Conservation (phyloP, 2,113 vertebrate species). For the Pholis gunnellus region DNA sequence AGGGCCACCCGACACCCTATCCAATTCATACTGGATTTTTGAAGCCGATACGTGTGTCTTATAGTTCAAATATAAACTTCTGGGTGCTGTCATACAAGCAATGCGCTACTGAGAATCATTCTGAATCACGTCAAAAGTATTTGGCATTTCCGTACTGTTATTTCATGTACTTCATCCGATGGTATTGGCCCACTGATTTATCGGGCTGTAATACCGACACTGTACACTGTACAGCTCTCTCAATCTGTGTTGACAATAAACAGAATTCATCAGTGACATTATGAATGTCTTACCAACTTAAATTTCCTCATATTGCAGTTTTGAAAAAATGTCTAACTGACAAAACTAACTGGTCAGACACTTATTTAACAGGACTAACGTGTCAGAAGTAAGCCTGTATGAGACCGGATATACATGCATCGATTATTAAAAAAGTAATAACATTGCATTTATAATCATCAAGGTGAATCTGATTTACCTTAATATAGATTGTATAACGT, state of each 20-base stretch:
- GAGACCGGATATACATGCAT: background rate
- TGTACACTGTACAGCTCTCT: background rate
- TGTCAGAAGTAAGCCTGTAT: background rate
- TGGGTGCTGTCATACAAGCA: background rate
- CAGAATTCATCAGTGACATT: background rate
- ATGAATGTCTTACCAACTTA: background rate
- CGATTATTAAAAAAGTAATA: background rate
- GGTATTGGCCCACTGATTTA: background rate
- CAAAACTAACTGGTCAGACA: background rate
- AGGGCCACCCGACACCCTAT: background rate
- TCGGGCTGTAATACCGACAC: background rate
- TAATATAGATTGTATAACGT: background rate
- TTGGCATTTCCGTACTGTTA: background rate
- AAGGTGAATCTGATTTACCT: background rate
- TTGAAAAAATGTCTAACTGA: background rate
- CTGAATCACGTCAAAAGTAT: background rate
- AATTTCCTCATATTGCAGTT: background rate
- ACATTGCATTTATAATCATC: background rate
- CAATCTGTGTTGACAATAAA: background rate
- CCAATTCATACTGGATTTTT: background rate
- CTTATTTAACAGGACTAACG: background rate
- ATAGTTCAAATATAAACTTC: background rate
- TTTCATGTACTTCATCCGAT: background rate
- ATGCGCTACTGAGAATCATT: background rate
- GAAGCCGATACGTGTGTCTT: background rate